phyloP scores from a whole-genome alignment of 30 jellyfish, hydroid and myxozoan genomes.

The Hydractinia symbiolongicarpus region DNA sequence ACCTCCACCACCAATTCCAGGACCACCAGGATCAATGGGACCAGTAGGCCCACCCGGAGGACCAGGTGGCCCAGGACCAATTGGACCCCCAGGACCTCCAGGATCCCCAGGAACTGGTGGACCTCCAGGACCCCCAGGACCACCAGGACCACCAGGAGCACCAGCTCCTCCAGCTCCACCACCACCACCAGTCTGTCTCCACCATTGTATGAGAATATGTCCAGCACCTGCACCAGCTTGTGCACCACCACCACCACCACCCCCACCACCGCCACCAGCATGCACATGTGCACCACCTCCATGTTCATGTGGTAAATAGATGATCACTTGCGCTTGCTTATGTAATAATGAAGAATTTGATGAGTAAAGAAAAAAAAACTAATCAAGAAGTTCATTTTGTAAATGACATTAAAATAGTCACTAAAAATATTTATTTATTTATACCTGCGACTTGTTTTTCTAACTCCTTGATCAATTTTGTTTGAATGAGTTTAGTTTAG shows the following conservation, averaged over 20 bases:
- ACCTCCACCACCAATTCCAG: constrained; percentile 87
- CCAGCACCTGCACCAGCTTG: constrained; percentile 75
- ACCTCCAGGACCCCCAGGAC: constrained; percentile 99
- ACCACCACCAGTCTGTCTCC: constrained; percentile 97
- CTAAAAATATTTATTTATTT: too few relatives aligned
- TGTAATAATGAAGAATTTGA: background rate
- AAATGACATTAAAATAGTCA: too few relatives aligned
- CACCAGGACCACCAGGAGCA: constrained; percentile 99
- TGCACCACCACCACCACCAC: constrained; percentile 92
- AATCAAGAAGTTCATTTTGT: too few relatives aligned
- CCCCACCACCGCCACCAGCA: constrained; percentile 78
- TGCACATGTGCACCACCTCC: constrained; percentile 96
- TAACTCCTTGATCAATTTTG: too few relatives aligned
- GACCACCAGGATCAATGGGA: constrained; percentile 73
- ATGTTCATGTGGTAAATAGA: constrained; percentile 41
- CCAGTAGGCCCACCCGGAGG: constrained; percentile 86
- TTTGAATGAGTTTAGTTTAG: too few relatives aligned
- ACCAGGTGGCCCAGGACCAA: constrained; percentile 94
- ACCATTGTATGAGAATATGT: constrained; percentile 76
- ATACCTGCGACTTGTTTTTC: too few relatives aligned
- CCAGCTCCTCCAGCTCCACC: constrained; percentile 99
- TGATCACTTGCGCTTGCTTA: constrained; percentile 9
- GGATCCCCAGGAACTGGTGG: constrained; percentile 98
- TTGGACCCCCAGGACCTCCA: constrained; percentile 99
- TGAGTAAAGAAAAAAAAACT: too few relatives aligned